Percentiles rank a stretch among this genome's conserved stretches.
phyloP scores from a whole-genome alignment of 2,888 invertebrate genomes.

The Calliscelio sp. region DNA sequence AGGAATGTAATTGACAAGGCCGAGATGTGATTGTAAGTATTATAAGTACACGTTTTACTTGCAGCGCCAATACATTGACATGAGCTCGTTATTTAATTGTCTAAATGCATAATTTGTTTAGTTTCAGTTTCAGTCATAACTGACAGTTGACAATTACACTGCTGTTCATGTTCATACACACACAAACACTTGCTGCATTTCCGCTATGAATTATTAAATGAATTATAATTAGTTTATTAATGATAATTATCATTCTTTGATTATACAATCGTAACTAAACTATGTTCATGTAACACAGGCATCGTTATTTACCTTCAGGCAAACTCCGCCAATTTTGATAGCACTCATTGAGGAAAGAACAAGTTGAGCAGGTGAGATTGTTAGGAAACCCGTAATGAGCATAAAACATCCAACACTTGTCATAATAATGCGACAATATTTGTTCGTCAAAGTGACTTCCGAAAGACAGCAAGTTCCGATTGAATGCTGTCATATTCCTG shows the following conservation, averaged over 20 bases:
- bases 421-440: not conserved
- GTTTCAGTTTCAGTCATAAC: conserved; percentile 11
- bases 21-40: conserved; percentile 80
- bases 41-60: conserved; percentile 63
- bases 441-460: not conserved
- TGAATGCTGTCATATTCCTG: no score
- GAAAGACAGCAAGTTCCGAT: no score
- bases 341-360: not conserved
- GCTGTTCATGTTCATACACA: not conserved
- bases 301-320: not conserved
- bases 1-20: conserved; percentile 86
- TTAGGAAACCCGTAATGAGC: not conserved
- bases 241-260: no score
- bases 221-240: no score
- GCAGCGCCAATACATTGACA: conserved; percentile 54
- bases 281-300: no score
- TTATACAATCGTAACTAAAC: not conserved
- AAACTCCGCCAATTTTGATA: not conserved
- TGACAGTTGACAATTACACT: conserved; percentile 9
- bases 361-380: not conserved
- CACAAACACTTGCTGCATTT: not conserved
- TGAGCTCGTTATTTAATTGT: conserved; percentile 60
- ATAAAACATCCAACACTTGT: not conserved
- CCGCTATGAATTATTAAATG: no score
- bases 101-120: conserved; percentile 43